phyloP scores from a whole-genome alignment of 2,888 invertebrate genomes.

The Platycheirus albimanus region DNA sequence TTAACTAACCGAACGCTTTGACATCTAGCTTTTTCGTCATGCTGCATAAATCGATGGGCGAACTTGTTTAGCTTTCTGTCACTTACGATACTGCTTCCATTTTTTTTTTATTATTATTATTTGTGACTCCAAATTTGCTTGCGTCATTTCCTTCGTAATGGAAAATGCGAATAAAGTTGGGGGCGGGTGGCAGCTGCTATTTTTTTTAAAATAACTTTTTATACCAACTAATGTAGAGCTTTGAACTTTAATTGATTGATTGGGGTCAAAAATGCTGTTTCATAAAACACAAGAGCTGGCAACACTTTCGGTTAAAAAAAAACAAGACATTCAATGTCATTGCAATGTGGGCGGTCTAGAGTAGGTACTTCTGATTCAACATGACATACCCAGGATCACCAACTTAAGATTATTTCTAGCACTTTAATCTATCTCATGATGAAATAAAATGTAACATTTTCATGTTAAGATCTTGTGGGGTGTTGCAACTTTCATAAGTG shows the following conservation, averaged over 20 bases:
- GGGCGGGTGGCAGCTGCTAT: constrained; percentile 30
- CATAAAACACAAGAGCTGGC: constrained; percentile 7
- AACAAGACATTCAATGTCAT: constrained; percentile 10
- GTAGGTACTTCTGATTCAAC: too few species aligned
- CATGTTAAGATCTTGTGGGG: not conserved
- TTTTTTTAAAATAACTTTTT: constrained; percentile 42
- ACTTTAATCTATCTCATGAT: not conserved
- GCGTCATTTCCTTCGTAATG: constrained; percentile 61
- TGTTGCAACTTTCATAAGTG: constrained; percentile 23
- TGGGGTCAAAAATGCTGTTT: constrained; percentile 41
- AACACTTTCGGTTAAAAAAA: constrained; percentile 5
- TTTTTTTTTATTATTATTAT: too few species aligned
- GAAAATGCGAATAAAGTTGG: constrained; percentile 8
- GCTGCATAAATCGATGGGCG: constrained; percentile 62
- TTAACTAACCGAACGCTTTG: constrained; percentile 52
- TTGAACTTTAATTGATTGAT: constrained; percentile 58
- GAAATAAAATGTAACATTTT: constrained; percentile 7
- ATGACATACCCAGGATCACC: not conserved
- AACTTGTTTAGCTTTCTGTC: constrained; percentile 60
- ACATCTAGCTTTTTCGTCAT: constrained; percentile 48
- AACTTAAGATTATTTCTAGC: not conserved
- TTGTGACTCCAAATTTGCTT: constrained; percentile 46
- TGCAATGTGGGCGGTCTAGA: constrained; percentile 6
- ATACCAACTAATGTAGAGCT: not conserved
- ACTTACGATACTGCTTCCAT: constrained; percentile 24